A percentile compares a stretch with the other conserved stretches of the same genome.
Conservation (phyloP, 2,797 vertebrate genomes). For the Carcharodon carcharias region DNA sequence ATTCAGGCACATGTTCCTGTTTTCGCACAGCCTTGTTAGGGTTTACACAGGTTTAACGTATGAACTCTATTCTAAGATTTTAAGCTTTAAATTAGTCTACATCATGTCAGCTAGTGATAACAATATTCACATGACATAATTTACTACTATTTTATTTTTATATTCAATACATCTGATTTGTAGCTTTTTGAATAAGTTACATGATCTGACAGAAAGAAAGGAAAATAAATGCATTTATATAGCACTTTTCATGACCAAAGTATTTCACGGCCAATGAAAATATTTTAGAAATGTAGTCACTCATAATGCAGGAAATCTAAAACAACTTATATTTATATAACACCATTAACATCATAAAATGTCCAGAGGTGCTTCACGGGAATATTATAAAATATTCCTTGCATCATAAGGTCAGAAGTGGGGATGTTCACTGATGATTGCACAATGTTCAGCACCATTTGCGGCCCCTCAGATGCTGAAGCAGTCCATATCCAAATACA, state of each 20-base stretch:
- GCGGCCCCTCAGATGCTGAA: no score
- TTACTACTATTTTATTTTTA: not conserved
- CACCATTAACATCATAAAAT: no score
- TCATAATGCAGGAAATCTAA: not conserved
- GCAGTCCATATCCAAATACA: no score
- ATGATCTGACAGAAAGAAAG: not conserved
- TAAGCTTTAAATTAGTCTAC: not conserved
- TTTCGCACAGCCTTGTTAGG: not conserved
- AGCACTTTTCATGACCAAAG: not conserved
- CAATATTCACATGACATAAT: not conserved
- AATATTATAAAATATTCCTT: no score
- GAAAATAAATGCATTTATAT: not conserved
- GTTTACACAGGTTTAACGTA: not conserved
- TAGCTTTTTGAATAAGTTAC: not conserved
- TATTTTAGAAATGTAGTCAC: not conserved
- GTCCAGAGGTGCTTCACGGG: no score
- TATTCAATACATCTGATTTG: not conserved
- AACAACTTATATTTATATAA: not conserved
- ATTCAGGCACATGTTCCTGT: not conserved
- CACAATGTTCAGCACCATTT: no score
- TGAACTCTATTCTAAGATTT: not conserved
- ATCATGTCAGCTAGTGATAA: not conserved
- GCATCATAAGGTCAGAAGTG: no score
- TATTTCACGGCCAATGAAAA: not conserved
- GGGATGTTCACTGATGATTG: no score